Percentiles rank a stretch among this genome's conserved stretches.
Conservation (phyloP, 2,888 invertebrate species). For the Panorpa germanica region DNA sequence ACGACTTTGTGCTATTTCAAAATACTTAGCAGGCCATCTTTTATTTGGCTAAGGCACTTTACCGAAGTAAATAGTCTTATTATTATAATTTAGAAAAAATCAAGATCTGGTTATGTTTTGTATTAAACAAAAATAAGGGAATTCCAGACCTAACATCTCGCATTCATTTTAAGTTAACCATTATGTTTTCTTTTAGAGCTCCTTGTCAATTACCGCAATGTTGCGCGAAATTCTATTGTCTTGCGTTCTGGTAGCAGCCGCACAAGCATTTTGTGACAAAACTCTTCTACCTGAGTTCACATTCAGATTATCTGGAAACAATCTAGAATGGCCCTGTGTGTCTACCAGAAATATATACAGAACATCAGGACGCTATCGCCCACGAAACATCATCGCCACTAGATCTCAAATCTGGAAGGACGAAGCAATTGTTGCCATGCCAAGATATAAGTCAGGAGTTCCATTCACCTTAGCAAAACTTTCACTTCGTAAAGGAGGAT, state of each 20-base stretch:
- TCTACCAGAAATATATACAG: constrained; percentile 36
- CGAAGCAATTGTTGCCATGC: constrained; percentile 34
- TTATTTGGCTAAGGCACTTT: too few species aligned
- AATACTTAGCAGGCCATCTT: too few species aligned
- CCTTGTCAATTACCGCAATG: too few species aligned
- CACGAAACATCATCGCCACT: constrained; percentile 38
- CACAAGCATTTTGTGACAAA: constrained; percentile 8
- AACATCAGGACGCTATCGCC: constrained; percentile 32
- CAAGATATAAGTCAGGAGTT: constrained; percentile 37
- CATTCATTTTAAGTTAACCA: too few species aligned
- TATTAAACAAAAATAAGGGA: too few species aligned
- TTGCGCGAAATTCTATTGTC: background rate
- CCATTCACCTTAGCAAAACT: constrained; percentile 37
- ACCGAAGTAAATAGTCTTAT: too few species aligned
- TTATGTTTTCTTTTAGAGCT: too few species aligned
- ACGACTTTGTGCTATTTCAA: too few species aligned
- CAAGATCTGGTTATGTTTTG: too few species aligned
- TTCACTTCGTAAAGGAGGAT: constrained; percentile 27
- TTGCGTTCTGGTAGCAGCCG: background rate
- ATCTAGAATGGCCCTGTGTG: constrained; percentile 33
- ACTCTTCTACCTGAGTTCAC: constrained; percentile 9
- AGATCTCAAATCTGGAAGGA: constrained; percentile 37
- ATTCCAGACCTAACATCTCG: too few species aligned
- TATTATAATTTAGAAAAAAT: too few species aligned
- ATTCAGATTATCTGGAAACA: constrained; percentile 11